A percentile compares a stretch with the other conserved stretches of the same genome.
Conservation (phyloP, 2,797 vertebrate species). For the Erethizon dorsatum region DNA sequence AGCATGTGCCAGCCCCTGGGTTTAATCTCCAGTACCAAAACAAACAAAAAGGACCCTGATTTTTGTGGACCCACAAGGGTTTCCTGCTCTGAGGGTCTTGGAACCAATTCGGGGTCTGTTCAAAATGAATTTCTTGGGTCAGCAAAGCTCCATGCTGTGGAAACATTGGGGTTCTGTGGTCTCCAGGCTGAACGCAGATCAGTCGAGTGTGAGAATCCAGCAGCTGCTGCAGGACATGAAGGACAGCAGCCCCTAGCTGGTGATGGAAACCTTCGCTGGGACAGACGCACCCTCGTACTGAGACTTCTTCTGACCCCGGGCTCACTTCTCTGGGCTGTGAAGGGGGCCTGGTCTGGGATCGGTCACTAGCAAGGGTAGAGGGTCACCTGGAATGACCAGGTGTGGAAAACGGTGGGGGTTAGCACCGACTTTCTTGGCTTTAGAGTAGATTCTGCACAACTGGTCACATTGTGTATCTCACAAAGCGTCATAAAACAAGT, state of each 20-base stretch:
- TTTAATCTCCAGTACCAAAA: background rate
- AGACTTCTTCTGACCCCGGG: background rate
- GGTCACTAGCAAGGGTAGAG: background rate
- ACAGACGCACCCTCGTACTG: rapidly evolving
- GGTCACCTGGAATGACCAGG: background rate
- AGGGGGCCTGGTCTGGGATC: background rate
- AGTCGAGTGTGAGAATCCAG: background rate
- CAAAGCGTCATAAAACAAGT: conserved; percentile 5
- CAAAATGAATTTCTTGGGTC: background rate
- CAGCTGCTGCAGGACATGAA: background rate
- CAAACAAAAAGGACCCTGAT: background rate
- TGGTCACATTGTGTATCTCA: background rate
- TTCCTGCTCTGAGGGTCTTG: background rate
- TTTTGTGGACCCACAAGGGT: background rate
- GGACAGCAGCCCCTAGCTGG: background rate
- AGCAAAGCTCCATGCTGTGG: background rate
- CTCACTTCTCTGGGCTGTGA: too few species aligned
- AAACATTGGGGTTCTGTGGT: background rate
- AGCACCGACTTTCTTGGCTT: background rate
- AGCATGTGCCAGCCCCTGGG: too few species aligned
- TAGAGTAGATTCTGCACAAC: background rate
- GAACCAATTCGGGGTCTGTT: background rate
- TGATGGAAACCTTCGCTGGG: rapidly evolving
- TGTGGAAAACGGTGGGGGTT: background rate
- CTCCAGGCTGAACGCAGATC: background rate